Evolutionary conservation across 2,113 vertebrate genomes (phyloP), one percentile per base, ranked within the genome.

Genomic region (Siniperca chuatsi): DNA sequence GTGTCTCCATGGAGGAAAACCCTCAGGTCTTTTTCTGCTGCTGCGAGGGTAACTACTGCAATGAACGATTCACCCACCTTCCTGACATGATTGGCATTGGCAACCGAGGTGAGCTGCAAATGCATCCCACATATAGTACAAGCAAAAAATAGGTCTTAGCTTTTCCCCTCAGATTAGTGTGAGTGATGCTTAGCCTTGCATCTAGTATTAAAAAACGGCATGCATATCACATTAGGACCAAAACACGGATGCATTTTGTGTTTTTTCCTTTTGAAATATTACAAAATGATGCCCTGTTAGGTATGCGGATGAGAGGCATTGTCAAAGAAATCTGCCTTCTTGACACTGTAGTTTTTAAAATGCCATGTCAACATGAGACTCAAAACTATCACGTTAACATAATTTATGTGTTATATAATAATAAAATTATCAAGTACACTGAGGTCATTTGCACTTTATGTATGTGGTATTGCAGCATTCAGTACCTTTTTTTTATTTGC

Each of bases 21-120:
- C 98, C 98, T 66, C 98, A 98, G 94, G 98, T 99, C 65, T 99
- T 98, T 95, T 99, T 99, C 96, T 99, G 98, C 96, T 99, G 98
- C 96, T 99, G 98, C 2, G 98, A 99, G 89, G 98, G 98, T 73
- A 98, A 99, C 96, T 98, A 98, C 84, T 99, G 98, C 96, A 99
- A 99, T 40, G 97, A 98, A 89, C 97, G 96, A 82, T 99, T 99
- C 89, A 98, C 97, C 77, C 98, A 99, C 89, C 92, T 99, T 90
- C 98, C 98, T 3, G 98, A 99, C 92, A 92, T 96, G 13, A 96
- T 96, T 1, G 95, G 96, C 87, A 88, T n/a, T 29, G 91, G 91
- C 75, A 93, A 87, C 91, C 88, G 89, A 92, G 94, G 94, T 95
- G 90, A 90, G 90, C 48, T 2, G 25, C 65, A 20, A 76, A 81